Percentiles rank a stretch among this genome's conserved stretches.
phyloP scores from a whole-genome alignment of 2,888 invertebrate genomes.

The Nysson spinosus region DNA sequence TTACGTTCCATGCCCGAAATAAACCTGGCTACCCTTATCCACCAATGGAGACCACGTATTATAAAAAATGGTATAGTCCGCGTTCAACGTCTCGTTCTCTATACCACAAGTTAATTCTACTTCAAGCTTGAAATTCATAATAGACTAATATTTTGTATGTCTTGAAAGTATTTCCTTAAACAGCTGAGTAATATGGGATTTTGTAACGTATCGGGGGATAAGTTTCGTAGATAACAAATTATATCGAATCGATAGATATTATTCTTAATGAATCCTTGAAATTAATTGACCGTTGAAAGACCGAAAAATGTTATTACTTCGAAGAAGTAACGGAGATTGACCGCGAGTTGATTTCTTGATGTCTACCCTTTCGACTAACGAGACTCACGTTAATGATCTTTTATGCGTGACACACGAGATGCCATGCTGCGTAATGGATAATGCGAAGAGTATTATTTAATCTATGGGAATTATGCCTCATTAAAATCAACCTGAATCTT shows the following conservation, averaged over 20 bases:
- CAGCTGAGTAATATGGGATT: too few relatives aligned
- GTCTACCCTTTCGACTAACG: constrained; percentile 28
- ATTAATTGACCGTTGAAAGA: constrained; percentile 21
- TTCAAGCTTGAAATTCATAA: too few relatives aligned
- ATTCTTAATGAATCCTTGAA: not conserved
- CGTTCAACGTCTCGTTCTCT: too few relatives aligned
- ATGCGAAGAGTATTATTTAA: constrained; percentile 21
- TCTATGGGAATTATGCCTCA: constrained; percentile 1
- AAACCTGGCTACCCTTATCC: not conserved
- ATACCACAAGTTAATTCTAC: too few relatives aligned
- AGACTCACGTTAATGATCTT: constrained; percentile 43
- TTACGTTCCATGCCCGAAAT: constrained; percentile 38
- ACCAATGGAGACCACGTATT: constrained; percentile 8
- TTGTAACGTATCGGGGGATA: too few relatives aligned
- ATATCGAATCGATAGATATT: not conserved
- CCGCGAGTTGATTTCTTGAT: constrained; percentile 27
- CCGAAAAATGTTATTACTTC: constrained; percentile 20
- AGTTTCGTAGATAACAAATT: too few relatives aligned
- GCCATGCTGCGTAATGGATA: constrained; percentile 31
- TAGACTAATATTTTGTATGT: too few relatives aligned
- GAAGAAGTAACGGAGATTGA: constrained; percentile 32
- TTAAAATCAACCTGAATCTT: not conserved
- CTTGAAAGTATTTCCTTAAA: too few relatives aligned
- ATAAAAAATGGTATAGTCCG: too few relatives aligned
- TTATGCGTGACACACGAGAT: constrained; percentile 31